Evolutionary conservation across 2,888 invertebrate species (phyloP).

Genomic region (Drosophila basisetae): DNA sequence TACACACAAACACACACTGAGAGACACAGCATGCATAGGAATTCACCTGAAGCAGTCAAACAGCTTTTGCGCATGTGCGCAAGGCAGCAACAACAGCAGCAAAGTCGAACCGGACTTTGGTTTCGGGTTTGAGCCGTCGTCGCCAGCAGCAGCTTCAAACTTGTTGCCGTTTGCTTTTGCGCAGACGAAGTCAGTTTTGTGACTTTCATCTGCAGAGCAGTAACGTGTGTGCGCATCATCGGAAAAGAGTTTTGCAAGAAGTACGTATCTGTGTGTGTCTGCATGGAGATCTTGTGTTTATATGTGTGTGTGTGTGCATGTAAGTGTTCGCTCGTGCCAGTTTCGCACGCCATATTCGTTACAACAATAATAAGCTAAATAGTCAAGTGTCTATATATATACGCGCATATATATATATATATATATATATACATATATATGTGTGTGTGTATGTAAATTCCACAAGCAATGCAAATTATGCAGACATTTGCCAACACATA

Average conservation of each 20-base stretch:
- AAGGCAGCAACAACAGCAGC: slow-evolving; percentile 2
- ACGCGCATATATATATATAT: neutral
- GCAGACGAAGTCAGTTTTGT: slow-evolving; percentile 63
- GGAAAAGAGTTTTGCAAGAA: slow-evolving; percentile 3
- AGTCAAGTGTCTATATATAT: neutral
- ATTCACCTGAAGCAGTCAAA: slow-evolving; percentile 64
- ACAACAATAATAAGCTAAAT: neutral
- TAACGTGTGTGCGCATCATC: slow-evolving; percentile 48
- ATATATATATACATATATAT: neutral
- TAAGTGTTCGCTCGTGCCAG: slow-evolving; percentile 19
- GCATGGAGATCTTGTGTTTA: neutral
- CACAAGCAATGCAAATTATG: slow-evolving; percentile 7
- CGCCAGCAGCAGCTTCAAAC: slow-evolving; percentile 40
- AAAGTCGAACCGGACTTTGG: slow-evolving; percentile 9
- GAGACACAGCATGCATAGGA: neutral
- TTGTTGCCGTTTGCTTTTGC: slow-evolving; percentile 47
- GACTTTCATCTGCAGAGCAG: slow-evolving; percentile 57
- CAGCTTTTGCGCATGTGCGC: slow-evolving; percentile 40
- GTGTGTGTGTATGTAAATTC: neutral
- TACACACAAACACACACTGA: neutral
- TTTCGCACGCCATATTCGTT: slow-evolving; percentile 20
- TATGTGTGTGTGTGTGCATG: neutral
- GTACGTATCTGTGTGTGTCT: slow-evolving; percentile 24
- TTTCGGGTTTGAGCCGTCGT: slow-evolving; percentile 16
- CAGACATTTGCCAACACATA: neutral